Percentiles rank a stretch among this genome's conserved stretches.
Evolutionary conservation across 2,113 vertebrate genomes (phyloP).

Genomic region (Gnathonemus echidnorhynchus): DNA sequence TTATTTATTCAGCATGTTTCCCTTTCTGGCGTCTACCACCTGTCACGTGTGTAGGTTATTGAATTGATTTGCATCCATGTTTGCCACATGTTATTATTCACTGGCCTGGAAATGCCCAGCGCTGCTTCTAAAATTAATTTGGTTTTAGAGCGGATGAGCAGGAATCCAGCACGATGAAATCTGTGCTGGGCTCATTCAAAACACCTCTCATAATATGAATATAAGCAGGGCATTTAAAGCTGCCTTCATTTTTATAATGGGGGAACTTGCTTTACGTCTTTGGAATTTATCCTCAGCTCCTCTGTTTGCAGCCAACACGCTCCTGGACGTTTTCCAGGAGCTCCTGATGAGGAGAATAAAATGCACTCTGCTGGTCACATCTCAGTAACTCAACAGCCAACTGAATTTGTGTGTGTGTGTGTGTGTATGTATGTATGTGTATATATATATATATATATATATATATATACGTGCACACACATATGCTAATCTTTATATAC

Average conservation of each 20-base stretch:
- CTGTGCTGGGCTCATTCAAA: neutral
- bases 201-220: neutral
- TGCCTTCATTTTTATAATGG: neutral
- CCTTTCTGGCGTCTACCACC: neutral
- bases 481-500: too few species aligned
- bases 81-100: neutral
- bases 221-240: neutral
- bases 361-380: neutral
- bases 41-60: neutral
- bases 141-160: neutral
- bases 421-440: too few species aligned
- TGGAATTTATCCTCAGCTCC: neutral
- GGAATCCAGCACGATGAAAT: neutral
- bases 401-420: neutral
- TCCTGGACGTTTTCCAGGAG: neutral
- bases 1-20: neutral
- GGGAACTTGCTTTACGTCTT: neutral
- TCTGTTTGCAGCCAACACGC: neutral
- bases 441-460: neutral
- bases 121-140: neutral
- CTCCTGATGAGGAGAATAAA: neutral
- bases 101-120: neutral
- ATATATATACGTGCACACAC: neutral
- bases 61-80: neutral
- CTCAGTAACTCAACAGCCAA: neutral